These are phyloP conservation scores for Macquaria australasica DNA, from an alignment of 2,113 vertebrate genomes.

Conservation along the genomic window DNA sequence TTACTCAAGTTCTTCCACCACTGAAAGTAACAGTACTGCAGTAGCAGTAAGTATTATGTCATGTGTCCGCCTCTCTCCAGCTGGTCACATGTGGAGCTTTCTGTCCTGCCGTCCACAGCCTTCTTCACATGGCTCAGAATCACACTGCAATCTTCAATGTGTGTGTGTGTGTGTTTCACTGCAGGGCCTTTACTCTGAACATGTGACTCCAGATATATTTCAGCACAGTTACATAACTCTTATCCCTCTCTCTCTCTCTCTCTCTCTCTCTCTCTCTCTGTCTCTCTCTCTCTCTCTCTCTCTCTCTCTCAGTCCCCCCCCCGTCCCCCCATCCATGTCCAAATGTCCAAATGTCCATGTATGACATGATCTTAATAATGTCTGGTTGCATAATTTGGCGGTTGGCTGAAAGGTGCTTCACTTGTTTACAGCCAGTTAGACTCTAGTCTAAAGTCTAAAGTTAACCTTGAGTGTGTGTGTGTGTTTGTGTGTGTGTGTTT, in stretches of 20 bases:
- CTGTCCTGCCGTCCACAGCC: conserved; percentile 2
- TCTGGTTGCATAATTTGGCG: conserved; percentile 28
- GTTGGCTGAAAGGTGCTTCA: not conserved
- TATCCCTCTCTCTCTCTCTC: not conserved
- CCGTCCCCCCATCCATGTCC: no score
- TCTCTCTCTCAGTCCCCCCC: not conserved
- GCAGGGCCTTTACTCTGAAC: conserved; percentile 41
- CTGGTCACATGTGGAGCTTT: conserved; percentile 30
- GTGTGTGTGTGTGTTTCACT: conserved; percentile 26
- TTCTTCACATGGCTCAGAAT: conserved; percentile 23
- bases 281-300: not conserved
- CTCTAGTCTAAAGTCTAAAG: not conserved
- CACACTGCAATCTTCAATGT: conserved; percentile 14
- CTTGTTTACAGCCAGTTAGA: not conserved
- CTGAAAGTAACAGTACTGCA: not conserved
- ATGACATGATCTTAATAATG: conserved; percentile 7
- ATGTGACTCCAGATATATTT: conserved; percentile 67
- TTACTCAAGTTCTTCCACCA: no score
- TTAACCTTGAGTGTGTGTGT: not conserved
- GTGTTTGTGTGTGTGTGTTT: no score
- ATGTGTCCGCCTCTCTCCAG: not conserved
- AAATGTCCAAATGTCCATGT: conserved; percentile 18
- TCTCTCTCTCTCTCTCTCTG: not conserved
- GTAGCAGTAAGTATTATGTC: conserved; percentile 8
- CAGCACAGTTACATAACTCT: conserved; percentile 57